Evolutionary conservation across 2,797 vertebrate genomes (phyloP).

Genomic region (Harpagifer antarcticus): DNA sequence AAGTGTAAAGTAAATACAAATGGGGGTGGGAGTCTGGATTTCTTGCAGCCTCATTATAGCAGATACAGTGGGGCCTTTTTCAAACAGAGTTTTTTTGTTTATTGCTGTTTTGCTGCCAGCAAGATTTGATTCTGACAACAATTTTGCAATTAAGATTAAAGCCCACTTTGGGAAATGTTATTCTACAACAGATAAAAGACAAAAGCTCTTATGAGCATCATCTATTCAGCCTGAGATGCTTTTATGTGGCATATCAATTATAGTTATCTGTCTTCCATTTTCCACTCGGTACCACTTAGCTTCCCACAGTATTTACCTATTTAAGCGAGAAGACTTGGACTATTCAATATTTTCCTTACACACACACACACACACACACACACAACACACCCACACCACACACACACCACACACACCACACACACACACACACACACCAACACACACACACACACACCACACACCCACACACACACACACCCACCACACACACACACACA

Average conservation of each 20-base stretch:
- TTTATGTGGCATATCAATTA: conserved; percentile 15
- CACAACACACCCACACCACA: no score
- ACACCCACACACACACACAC: neutral
- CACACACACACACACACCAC: no score
- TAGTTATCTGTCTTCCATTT: conserved; percentile 34
- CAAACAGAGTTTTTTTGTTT: conserved; percentile 38
- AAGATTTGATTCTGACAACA: conserved; percentile 47
- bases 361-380: neutral
- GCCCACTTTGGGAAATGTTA: conserved; percentile 37
- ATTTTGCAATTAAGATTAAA: conserved; percentile 62
- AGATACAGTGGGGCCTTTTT: conserved; percentile 33
- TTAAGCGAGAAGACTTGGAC: neutral
- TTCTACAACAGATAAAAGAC: conserved; percentile 27
- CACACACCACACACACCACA: no score
- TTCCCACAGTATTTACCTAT: conserved; percentile 5
- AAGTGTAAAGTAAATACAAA: conserved; percentile 34
- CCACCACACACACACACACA: neutral
- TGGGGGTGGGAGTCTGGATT: conserved; percentile 25
- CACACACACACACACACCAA: no score
- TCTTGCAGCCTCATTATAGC: conserved; percentile 49
- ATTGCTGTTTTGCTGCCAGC: conserved; percentile 17
- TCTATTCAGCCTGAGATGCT: conserved; percentile 13
- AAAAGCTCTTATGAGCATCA: neutral
- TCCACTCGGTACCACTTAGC: conserved; percentile 1
- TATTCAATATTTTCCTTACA: neutral